Conservation (phyloP, 2,113 vertebrate genomes). For the Cepphus grylle region DNA sequence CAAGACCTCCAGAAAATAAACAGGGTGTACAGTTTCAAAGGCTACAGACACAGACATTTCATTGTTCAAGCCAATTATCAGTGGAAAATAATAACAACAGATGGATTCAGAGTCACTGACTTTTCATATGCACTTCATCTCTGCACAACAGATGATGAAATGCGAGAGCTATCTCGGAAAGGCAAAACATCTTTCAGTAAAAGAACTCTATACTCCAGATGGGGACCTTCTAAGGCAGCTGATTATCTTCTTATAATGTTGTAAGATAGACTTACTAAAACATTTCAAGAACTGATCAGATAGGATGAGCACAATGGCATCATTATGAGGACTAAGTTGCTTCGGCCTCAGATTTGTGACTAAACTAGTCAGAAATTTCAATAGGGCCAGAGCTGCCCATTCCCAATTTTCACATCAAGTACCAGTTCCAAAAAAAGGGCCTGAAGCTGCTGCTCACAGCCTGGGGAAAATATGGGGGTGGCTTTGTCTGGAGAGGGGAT, state of each 20-base stretch:
- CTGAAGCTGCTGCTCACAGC: not conserved
- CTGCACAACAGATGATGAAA: conserved; percentile 97
- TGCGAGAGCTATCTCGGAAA: conserved; percentile 87
- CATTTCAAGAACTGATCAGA: conserved; percentile 79
- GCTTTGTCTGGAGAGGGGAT: not conserved
- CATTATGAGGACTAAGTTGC: conserved; percentile 69
- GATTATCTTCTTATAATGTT: conserved; percentile 82
- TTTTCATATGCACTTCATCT: conserved; percentile 88
- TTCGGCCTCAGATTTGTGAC: conserved; percentile 48
- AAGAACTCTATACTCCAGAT: conserved; percentile 89
- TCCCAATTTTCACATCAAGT: conserved; percentile 44
- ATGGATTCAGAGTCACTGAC: conserved; percentile 96
- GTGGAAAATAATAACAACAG: conserved; percentile 99
- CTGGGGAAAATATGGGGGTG: rapidly evolving
- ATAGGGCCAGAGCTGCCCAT: conserved; percentile 19
- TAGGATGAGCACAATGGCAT: conserved; percentile 73
- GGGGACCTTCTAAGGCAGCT: conserved; percentile 88
- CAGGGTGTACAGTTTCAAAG: conserved; percentile 96
- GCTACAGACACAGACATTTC: conserved; percentile 96
- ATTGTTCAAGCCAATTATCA: conserved; percentile 99
- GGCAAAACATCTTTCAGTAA: conserved; percentile 82
- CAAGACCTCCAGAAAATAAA: conserved; percentile 87
- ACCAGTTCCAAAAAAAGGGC: not conserved
- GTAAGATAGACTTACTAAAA: conserved; percentile 82
- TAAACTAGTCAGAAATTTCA: conserved; percentile 60